Conservation (phyloP, 2,113 vertebrate genomes). For the Scomber japonicus region DNA sequence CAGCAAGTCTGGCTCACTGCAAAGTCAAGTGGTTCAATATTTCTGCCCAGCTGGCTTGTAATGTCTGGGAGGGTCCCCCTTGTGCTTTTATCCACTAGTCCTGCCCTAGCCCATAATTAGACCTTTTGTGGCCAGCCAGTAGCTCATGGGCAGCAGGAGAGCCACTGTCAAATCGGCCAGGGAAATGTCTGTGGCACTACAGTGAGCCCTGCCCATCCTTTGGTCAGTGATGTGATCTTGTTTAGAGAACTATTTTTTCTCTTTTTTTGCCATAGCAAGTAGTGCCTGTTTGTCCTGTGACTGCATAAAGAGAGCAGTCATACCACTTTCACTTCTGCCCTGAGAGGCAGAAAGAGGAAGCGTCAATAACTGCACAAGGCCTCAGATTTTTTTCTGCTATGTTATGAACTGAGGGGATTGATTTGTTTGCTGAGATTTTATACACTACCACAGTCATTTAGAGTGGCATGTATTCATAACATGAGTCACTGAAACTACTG, state of each 20-base stretch:
- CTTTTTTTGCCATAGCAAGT: slow-evolving; percentile 38
- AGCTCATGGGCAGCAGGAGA: slow-evolving; percentile 57
- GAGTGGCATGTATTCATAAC: neutral
- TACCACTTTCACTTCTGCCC: slow-evolving; percentile 84
- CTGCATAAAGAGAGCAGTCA: slow-evolving; percentile 68
- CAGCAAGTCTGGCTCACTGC: slow-evolving; percentile 55
- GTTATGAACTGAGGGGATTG: slow-evolving; percentile 4
- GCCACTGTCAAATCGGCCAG: slow-evolving; percentile 48
- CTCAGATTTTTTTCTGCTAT: neutral
- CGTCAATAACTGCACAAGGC: slow-evolving; percentile 26
- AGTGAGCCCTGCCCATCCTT: slow-evolving; percentile 54
- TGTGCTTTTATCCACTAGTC: slow-evolving; percentile 64
- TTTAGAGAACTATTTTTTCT: slow-evolving; percentile 24
- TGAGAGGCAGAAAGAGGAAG: slow-evolving; percentile 75
- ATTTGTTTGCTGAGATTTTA: slow-evolving; percentile 18
- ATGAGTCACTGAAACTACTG: neutral
- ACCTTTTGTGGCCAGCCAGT: slow-evolving; percentile 64
- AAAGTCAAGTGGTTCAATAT: slow-evolving; percentile 65
- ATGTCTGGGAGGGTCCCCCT: slow-evolving; percentile 75
- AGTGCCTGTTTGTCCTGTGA: slow-evolving; percentile 65
- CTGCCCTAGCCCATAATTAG: slow-evolving; percentile 79
- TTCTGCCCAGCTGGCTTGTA: slow-evolving; percentile 73
- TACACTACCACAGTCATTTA: neutral
- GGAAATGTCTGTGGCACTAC: slow-evolving; percentile 29
- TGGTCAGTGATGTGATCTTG: slow-evolving; percentile 63